Evolutionary conservation across 2,113 vertebrate species (phyloP), one percentile per base, ranked within the genome.

Genomic region (Edolisoma coerulescens): DNA sequence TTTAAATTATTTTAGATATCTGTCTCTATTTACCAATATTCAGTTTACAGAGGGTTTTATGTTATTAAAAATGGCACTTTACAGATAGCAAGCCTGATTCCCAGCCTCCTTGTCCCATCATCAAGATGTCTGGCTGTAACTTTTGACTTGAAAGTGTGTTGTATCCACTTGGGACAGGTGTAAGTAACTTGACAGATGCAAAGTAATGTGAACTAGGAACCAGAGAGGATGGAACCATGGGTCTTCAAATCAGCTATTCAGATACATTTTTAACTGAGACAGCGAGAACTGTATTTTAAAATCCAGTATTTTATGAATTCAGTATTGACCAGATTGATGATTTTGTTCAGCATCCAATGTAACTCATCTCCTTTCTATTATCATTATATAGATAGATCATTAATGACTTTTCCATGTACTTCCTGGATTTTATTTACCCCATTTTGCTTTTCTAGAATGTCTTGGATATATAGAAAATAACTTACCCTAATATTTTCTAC

Each of bases 71-170:
- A 41, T 53, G 59, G 45, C 49, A 81, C 73, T 81, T 92, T 41
- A 47, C 10, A 67, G 47, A 90, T 26, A 86, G 13, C 24, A 63
- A 88, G 82, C 11, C 37, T 67, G 52, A 86, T 70, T 94, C 27
- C 39, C 47, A 77, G 13, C 39, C 69, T 64, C n/a, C 26, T 73
- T 70, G 22, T 61, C 35, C 42, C 50, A 37, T 24, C 60, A 26
- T 50, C 59, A 80, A 86, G 59, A 69, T 0, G 3, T 44, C 33
- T 91, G 78, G 17, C 49, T 87, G 41, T 63, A 95, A 77, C 85
- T 94, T 94, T 88, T 92, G 88, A 92, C 92, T 93, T 71, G 44
- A 67, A 92, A 87, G 52, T 91, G 64, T 82, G 45, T 37, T 64
- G 39, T 44, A 60, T 54, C 44, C 69, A 84, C 60, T 75, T 56